These are phyloP conservation scores for Caenorhabditis zanzibari DNA, from an alignment of 2,888 invertebrate genomes.

Conservation along the genomic window DNA sequence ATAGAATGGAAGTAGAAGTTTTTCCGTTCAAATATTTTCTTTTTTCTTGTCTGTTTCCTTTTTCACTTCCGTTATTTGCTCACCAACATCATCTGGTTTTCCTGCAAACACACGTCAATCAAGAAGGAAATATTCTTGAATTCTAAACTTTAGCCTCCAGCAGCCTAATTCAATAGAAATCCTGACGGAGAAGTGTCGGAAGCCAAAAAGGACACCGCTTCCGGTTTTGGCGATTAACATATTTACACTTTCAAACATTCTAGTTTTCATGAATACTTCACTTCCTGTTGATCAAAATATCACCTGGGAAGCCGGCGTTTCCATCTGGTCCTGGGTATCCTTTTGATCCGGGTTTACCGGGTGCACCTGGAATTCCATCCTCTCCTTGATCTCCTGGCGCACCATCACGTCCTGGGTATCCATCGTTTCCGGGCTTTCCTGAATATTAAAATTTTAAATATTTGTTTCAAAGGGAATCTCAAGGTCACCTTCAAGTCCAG, in stretches of 20 bases:
- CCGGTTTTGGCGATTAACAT: conserved; percentile 25
- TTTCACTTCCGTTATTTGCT: conserved; percentile 21
- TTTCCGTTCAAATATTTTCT: conserved; percentile 24
- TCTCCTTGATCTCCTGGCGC: conserved; percentile 70
- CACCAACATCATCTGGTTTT: conserved; percentile 22
- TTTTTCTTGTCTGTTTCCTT: conserved; percentile 14
- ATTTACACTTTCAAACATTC: conserved; percentile 30
- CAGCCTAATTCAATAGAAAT: conserved; percentile 5
- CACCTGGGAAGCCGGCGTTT: conserved; percentile 68
- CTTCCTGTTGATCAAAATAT: conserved; percentile 17
- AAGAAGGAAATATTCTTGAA: conserved; percentile 29
- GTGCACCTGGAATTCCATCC: conserved; percentile 69
- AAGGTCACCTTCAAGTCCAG: conserved; percentile 66
- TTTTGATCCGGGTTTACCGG: conserved; percentile 68
- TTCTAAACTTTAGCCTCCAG: conserved; percentile 43
- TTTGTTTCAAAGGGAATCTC: neutral
- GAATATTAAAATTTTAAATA: conserved; percentile 4
- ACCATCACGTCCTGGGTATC: conserved; percentile 73
- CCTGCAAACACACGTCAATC: conserved; percentile 38
- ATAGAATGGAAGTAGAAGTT: conserved; percentile 22
- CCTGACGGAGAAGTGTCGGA: conserved; percentile 14
- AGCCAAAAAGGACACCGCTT: conserved; percentile 25
- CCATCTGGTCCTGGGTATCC: conserved; percentile 70
- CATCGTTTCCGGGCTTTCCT: conserved; percentile 72
- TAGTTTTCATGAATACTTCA: neutral